Evolutionary conservation across 2,797 vertebrate species (phyloP).

Genomic region (Notolepis coatsorum): DNA sequence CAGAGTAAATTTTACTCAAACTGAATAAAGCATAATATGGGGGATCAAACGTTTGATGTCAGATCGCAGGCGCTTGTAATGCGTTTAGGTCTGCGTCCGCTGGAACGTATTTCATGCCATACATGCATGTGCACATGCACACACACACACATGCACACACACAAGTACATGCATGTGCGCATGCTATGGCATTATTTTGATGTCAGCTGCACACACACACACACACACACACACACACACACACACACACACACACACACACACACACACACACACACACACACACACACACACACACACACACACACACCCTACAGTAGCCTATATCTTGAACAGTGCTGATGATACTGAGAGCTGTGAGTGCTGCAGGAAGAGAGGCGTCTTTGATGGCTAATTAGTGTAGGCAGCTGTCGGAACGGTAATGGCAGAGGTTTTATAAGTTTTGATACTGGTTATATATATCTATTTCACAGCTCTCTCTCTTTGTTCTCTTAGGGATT

Average conservation of each 20-base stretch:
- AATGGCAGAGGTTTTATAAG: slow-evolving; percentile 79
- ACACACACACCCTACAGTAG: too few relatives aligned
- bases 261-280: neutral
- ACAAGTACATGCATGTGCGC: too few relatives aligned
- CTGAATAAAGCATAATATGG: too few relatives aligned
- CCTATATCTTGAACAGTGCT: slow-evolving; percentile 24
- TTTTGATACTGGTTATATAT: slow-evolving; percentile 80
- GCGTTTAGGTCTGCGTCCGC: too few relatives aligned
- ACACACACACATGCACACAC: neutral
- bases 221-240: neutral
- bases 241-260: neutral
- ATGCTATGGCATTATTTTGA: too few relatives aligned
- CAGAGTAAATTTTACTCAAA: too few relatives aligned
- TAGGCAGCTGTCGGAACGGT: slow-evolving; percentile 86
- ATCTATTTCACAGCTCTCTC: slow-evolving; percentile 77
- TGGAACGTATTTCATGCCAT: too few relatives aligned
- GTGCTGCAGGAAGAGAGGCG: slow-evolving; percentile 51
- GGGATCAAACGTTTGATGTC: too few relatives aligned
- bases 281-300: neutral
- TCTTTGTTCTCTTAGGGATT: slow-evolving; percentile 78
- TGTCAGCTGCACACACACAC: too few relatives aligned
- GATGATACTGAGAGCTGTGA: slow-evolving; percentile 61
- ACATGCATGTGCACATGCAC: neutral
- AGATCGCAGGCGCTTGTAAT: too few relatives aligned
- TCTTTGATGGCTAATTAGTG: slow-evolving; percentile 81